A percentile compares a stretch with the other conserved stretches of the same genome.
Conservation (phyloP, 1,140 invertebrate species). For the Pemphigus obesinymphae region DNA sequence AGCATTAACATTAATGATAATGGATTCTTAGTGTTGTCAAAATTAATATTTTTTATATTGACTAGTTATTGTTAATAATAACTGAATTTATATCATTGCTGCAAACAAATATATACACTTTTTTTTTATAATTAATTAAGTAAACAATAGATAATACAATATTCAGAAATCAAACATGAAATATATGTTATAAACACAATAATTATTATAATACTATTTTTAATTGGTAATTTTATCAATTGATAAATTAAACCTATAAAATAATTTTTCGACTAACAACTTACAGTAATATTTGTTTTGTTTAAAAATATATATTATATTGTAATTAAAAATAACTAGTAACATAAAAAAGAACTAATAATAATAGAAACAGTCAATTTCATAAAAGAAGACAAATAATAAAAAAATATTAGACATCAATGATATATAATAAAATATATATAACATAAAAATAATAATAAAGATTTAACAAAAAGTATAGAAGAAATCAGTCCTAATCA, state of each 20-base stretch:
- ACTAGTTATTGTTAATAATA: too few species aligned
- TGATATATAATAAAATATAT: background rate
- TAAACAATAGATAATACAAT: background rate
- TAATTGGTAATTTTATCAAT: slow-evolving; percentile 16
- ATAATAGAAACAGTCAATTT: slow-evolving; percentile 32
- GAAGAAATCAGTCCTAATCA: slow-evolving; percentile 3
- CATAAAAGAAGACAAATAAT: background rate
- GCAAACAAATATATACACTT: too few species aligned
- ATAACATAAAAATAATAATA: slow-evolving; percentile 14
- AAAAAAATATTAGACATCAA: background rate
- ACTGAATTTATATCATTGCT: too few species aligned
- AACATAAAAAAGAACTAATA: slow-evolving; percentile 14
- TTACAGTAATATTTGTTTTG: slow-evolving; percentile 20
- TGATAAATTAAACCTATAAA: slow-evolving; percentile 14
- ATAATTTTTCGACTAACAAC: background rate
- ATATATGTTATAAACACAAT: background rate
- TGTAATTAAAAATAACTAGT: slow-evolving; percentile 9
- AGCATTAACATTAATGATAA: too few species aligned
- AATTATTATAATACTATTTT: background rate
- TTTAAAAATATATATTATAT: slow-evolving; percentile 33
- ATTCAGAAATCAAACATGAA: background rate
- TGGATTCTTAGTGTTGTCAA: too few species aligned
- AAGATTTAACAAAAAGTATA: slow-evolving; percentile 10
- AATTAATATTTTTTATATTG: too few species aligned
- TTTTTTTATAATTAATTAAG: too few species aligned